Percentiles rank a stretch among this genome's conserved stretches.
Conservation (phyloP, 2,113 vertebrate genomes). For the Cyprinodon variegatus region DNA sequence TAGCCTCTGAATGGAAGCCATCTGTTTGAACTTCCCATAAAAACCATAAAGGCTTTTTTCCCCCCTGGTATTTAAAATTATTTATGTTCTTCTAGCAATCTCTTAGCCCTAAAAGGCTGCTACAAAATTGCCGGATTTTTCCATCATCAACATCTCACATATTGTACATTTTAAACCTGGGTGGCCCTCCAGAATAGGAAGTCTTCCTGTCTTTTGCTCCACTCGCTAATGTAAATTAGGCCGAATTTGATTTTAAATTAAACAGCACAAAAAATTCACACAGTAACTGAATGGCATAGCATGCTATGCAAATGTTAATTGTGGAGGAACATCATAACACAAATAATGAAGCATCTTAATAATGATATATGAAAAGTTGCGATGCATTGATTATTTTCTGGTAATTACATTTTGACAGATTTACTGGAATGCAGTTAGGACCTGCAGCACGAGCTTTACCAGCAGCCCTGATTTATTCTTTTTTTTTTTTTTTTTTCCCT, state of each 20-base stretch:
- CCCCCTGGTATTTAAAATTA: conserved; percentile 3
- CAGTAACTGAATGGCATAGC: not conserved
- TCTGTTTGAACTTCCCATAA: conserved; percentile 22
- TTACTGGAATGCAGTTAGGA: conserved; percentile 21
- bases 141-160: not conserved
- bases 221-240: not conserved
- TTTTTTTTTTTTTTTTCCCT: conserved; percentile 40
- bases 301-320: not conserved
- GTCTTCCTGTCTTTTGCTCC: conserved; percentile 15
- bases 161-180: conserved; percentile 4
- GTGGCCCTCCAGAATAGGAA: conserved; percentile 12
- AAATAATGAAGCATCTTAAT: not conserved
- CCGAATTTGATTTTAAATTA: not conserved
- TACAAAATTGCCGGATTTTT: conserved; percentile 10
- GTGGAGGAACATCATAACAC: not conserved
- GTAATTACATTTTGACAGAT: not conserved
- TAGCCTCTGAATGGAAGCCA: conserved; percentile 10
- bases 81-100: conserved; percentile 12
- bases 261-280: conserved; percentile 9
- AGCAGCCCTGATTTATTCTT: conserved; percentile 44
- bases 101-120: not conserved
- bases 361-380: not conserved
- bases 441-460: conserved; percentile 40
- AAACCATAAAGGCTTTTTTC: conserved; percentile 9
- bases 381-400: not conserved